Evolutionary conservation across 2,888 invertebrate species (phyloP).

Genomic region (Trachelus tabidus): DNA sequence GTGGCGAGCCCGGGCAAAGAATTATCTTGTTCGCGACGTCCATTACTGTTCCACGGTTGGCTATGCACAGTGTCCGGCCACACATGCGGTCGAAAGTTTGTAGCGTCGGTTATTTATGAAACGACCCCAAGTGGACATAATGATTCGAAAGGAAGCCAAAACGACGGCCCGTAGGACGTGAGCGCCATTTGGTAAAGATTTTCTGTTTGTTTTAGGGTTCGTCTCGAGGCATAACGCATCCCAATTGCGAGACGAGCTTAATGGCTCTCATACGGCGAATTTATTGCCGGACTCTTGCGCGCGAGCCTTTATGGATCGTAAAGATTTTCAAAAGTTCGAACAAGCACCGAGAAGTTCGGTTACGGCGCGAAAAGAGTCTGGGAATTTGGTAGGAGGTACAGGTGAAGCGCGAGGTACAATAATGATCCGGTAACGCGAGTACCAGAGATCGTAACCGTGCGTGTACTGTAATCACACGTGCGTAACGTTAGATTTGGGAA

Average conservation of each 20-base stretch:
- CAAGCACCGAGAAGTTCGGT: slow-evolving; percentile 15
- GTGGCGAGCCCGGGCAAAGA: too few relatives aligned
- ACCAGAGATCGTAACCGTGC: not conserved
- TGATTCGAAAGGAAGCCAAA: too few relatives aligned
- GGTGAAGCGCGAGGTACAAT: too few relatives aligned
- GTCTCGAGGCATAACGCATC: slow-evolving; percentile 10
- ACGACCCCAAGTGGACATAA: slow-evolving; percentile 29
- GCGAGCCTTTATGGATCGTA: slow-evolving; percentile 52
- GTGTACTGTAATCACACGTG: too few relatives aligned
- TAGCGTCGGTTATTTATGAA: slow-evolving; percentile 43
- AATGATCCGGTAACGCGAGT: too few relatives aligned
- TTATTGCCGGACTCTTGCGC: slow-evolving; percentile 43
- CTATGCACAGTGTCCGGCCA: not conserved
- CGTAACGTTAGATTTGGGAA: too few relatives aligned
- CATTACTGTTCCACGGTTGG: too few relatives aligned
- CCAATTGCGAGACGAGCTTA: slow-evolving; percentile 30
- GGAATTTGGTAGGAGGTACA: too few relatives aligned
- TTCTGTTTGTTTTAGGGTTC: slow-evolving; percentile 40
- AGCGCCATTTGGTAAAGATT: slow-evolving; percentile 11
- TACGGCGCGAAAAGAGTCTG: too few relatives aligned
- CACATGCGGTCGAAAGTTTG: slow-evolving; percentile 31
- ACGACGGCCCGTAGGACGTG: slow-evolving; percentile 10
- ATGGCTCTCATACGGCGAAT: slow-evolving; percentile 52
- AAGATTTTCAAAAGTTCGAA: slow-evolving; percentile 46
- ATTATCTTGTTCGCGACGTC: too few relatives aligned